Conservation (phyloP, 2,797 vertebrate species). For the Pipistrellus pygmaeus region DNA sequence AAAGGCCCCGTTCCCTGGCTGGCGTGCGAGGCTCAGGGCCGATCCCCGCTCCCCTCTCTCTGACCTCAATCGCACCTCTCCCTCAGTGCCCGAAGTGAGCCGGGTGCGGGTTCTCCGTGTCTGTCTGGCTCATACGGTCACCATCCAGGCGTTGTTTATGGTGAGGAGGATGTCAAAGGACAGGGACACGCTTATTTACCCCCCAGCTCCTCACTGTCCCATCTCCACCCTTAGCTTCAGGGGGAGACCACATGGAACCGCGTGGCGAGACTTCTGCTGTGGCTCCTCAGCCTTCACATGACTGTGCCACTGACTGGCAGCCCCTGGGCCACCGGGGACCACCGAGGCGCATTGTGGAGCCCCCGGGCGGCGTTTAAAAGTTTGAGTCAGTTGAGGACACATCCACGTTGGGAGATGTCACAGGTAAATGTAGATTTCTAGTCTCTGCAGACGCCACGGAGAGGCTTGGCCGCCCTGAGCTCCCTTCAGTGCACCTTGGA, state of each 20-base stretch:
- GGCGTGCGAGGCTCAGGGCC: neutral
- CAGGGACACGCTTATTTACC: fast-evolving
- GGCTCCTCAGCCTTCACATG: neutral
- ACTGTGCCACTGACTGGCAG: neutral
- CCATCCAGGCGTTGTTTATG: no score
- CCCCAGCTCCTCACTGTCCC: fast-evolving
- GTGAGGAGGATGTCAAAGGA: fast-evolving
- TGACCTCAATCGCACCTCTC: neutral
- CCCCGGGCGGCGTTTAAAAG: neutral
- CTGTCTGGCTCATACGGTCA: neutral
- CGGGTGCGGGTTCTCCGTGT: neutral
- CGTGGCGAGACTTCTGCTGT: neutral
- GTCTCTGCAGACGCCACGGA: neutral
- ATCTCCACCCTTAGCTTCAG: neutral
- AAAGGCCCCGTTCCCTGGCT: neutral
- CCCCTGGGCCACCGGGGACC: neutral
- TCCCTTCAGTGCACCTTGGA: fast-evolving
- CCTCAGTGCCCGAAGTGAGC: fast-evolving
- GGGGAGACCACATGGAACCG: neutral
- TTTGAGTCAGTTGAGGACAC: neutral
- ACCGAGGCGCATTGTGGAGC: neutral
- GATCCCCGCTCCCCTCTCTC: neutral
- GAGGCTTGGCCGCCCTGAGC: neutral
- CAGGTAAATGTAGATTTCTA: neutral
- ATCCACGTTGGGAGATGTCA: neutral